phyloP scores from a whole-genome alignment of 2,888 invertebrate species.

The Brassicogethes aeneus region DNA sequence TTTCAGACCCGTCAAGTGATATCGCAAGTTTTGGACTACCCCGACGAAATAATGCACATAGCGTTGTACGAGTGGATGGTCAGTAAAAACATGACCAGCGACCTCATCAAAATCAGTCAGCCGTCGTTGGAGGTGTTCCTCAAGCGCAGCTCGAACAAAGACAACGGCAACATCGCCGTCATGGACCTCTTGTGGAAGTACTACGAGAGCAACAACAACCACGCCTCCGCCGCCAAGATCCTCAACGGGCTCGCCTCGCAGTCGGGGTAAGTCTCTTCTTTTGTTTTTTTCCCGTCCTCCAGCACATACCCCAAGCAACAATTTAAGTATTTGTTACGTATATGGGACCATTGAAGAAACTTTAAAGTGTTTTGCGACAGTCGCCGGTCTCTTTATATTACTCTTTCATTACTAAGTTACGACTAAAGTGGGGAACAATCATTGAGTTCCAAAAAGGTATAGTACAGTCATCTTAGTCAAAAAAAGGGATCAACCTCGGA shows the following conservation, averaged over 20 bases:
- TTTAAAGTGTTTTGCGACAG: too few relatives aligned
- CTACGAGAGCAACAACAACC: conserved; percentile 87
- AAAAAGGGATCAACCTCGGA: too few relatives aligned
- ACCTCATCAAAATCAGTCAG: conserved; percentile 57
- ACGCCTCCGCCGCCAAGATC: conserved; percentile 85
- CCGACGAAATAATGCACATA: conserved; percentile 85
- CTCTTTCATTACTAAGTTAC: too few relatives aligned
- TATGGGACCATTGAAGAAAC: too few relatives aligned
- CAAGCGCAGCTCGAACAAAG: conserved; percentile 47
- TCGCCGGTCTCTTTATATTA: too few relatives aligned
- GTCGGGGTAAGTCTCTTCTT: conserved; percentile 51
- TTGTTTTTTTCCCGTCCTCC: conserved; percentile 2
- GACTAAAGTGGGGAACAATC: too few relatives aligned
- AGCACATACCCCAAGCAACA: too few relatives aligned
- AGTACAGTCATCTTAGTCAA: too few relatives aligned
- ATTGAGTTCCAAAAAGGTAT: too few relatives aligned
- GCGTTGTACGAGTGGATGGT: conserved; percentile 92
- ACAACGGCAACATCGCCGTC: conserved; percentile 41
- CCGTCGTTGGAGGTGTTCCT: conserved; percentile 72
- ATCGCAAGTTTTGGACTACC: conserved; percentile 54
- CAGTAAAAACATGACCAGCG: conserved; percentile 60
- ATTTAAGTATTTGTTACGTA: conserved; percentile 1
- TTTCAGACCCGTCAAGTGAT: conserved; percentile 52
- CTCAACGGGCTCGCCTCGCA: conserved; percentile 77
- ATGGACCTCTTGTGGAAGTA: conserved; percentile 92